Evolutionary conservation across 2,113 vertebrate species (phyloP).

Genomic region (Dissostichus mawsoni): DNA sequence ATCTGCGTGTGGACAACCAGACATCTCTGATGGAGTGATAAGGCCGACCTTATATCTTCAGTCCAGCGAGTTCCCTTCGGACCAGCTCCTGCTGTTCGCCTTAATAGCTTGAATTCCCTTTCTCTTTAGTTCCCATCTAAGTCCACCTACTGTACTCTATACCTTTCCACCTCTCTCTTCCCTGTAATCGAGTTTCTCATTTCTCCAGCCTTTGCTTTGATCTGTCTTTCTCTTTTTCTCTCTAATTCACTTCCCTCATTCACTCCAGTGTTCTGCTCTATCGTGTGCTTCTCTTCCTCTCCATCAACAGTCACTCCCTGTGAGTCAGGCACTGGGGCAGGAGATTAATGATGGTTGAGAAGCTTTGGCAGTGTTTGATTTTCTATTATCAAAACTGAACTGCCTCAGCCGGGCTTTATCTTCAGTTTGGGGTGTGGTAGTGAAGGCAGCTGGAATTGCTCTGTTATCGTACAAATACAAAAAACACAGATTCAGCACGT

Average conservation of each 20-base stretch:
- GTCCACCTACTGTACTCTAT: constrained; percentile 16
- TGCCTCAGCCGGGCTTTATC: constrained; percentile 64
- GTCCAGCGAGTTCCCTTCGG: constrained; percentile 21
- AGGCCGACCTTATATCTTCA: constrained; percentile 42
- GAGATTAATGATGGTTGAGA: constrained; percentile 77
- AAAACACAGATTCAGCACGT: neutral
- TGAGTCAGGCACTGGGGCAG: constrained; percentile 58
- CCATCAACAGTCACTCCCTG: constrained; percentile 57
- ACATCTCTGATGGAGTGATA: constrained; percentile 55
- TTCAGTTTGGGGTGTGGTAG: constrained; percentile 51
- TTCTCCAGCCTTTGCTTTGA: constrained; percentile 38
- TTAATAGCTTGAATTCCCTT: constrained; percentile 41
- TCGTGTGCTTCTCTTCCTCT: constrained; percentile 53
- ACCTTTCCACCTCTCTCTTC: constrained; percentile 29
- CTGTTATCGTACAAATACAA: constrained; percentile 60
- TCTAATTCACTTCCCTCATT: constrained; percentile 54
- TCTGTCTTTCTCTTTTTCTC: constrained; percentile 42
- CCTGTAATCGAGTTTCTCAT: constrained; percentile 57
- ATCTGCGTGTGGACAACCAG: constrained; percentile 55
- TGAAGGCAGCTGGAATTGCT: constrained; percentile 69
- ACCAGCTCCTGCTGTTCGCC: constrained; percentile 17
- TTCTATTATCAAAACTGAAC: constrained; percentile 78
- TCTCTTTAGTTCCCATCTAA: constrained; percentile 38
- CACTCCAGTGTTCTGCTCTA: constrained; percentile 45
- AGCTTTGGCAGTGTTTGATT: constrained; percentile 75